phyloP scores from a whole-genome alignment of 2,797 vertebrate species.

The Pipistrellus kuhlii region DNA sequence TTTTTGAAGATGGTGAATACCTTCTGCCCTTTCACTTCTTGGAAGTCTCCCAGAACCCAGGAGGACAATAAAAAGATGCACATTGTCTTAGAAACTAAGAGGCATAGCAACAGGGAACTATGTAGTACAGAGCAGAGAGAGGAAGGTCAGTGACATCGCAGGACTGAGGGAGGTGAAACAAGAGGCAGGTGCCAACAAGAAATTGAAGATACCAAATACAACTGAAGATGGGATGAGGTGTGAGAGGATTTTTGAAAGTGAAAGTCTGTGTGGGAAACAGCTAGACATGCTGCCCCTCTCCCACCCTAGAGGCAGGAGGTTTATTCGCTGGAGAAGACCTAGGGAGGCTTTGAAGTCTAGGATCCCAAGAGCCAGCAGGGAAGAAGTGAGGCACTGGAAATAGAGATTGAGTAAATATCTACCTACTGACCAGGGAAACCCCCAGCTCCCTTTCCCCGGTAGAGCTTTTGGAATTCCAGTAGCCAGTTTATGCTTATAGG shows the following conservation, averaged over 20 bases:
- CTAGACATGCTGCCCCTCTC: neutral
- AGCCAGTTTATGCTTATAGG: too few species aligned
- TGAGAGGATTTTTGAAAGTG: neutral
- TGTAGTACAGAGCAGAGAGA: neutral
- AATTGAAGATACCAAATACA: neutral
- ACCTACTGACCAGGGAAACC: too few species aligned
- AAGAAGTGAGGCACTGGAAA: too few species aligned
- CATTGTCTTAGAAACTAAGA: neutral
- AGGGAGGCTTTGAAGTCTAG: too few species aligned
- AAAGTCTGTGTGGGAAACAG: neutral
- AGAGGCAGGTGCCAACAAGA: neutral
- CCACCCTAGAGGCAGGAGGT: too few species aligned
- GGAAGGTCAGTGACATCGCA: neutral
- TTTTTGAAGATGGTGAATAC: neutral
- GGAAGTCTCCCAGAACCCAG: neutral
- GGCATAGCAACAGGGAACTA: neutral
- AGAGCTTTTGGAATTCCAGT: too few species aligned
- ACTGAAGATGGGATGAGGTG: neutral
- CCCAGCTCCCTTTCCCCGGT: too few species aligned
- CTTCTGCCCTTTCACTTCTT: constrained; percentile 14
- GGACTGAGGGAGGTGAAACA: neutral
- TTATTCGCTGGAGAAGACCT: too few species aligned
- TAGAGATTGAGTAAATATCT: too few species aligned
- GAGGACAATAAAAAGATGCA: neutral
- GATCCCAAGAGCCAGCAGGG: too few species aligned